phyloP scores from a whole-genome alignment of 2,797 vertebrate species.

The Craterocephalus amniculus region DNA sequence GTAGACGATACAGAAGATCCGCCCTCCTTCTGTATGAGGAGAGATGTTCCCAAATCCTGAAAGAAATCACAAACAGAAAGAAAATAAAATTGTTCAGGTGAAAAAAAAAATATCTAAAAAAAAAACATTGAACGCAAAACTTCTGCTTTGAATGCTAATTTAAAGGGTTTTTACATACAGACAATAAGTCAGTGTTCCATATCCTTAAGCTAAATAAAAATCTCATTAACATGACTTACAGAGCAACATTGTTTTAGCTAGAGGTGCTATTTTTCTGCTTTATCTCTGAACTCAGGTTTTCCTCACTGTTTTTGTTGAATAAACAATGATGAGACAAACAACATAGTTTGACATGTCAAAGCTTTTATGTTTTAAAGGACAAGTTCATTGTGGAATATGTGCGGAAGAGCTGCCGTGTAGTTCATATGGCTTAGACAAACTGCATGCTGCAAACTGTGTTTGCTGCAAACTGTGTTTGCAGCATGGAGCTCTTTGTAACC shows the following conservation, averaged over 20 bases:
- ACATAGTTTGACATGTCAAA: not conserved
- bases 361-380: not conserved
- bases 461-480: not conserved
- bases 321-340: not conserved
- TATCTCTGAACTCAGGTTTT: not conserved
- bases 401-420: not conserved
- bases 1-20: conserved; percentile 97
- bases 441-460: no score
- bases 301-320: not conserved
- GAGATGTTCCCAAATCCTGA: conserved; percentile 96
- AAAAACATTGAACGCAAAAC: not conserved
- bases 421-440: not conserved
- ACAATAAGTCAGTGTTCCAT: not conserved
- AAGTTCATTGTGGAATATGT: not conserved
- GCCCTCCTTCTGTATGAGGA: conserved; percentile 93
- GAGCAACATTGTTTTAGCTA: not conserved
- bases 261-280: not conserved
- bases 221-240: not conserved
- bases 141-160: not conserved
- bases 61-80: not conserved
- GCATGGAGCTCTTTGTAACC: no score
- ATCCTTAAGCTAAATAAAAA: not conserved
- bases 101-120: not conserved
- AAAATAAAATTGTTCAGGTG: not conserved
- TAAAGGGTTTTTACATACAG: not conserved